phyloP scores from a whole-genome alignment of 2,888 invertebrate genomes.

The Schizotus pectinicornis region DNA sequence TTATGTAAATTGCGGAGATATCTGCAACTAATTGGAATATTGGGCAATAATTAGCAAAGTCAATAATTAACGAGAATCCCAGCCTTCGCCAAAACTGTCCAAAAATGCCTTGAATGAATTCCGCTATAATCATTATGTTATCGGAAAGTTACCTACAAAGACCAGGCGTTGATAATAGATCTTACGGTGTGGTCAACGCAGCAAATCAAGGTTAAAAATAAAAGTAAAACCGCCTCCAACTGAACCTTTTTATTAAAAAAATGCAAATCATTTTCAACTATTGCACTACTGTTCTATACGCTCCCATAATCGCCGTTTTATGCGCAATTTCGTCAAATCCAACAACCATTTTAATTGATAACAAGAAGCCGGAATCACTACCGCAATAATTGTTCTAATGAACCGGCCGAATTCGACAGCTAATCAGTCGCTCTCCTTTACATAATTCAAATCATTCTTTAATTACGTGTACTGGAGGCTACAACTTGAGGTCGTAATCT shows the following conservation, averaged over 20 bases:
- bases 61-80: too few species aligned
- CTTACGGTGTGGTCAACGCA: conserved; percentile 17
- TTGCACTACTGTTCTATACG: not conserved
- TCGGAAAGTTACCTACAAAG: conserved; percentile 14
- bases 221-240: conserved; percentile 11
- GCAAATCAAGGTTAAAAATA: conserved; percentile 22
- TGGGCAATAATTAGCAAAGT: too few species aligned
- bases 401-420: not conserved
- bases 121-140: too few species aligned
- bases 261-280: conserved; percentile 21
- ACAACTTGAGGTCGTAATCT: conserved; percentile 20
- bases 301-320: conserved; percentile 2
- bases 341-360: too few species aligned
- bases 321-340: too few species aligned
- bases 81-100: too few species aligned
- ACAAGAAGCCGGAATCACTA: not conserved
- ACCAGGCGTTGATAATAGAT: too few species aligned
- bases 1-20: too few species aligned
- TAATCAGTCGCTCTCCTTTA: conserved; percentile 13
- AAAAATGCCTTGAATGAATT: too few species aligned
- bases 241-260: conserved; percentile 9
- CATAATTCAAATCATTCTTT: conserved; percentile 24
- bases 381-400: conserved; percentile 11
- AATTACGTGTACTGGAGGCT: conserved; percentile 27
- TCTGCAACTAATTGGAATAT: too few species aligned